Evolutionary conservation across 2,113 vertebrate genomes (phyloP), one percentile per base, ranked within the genome.

Genomic region (Elgaria multicarinata): DNA sequence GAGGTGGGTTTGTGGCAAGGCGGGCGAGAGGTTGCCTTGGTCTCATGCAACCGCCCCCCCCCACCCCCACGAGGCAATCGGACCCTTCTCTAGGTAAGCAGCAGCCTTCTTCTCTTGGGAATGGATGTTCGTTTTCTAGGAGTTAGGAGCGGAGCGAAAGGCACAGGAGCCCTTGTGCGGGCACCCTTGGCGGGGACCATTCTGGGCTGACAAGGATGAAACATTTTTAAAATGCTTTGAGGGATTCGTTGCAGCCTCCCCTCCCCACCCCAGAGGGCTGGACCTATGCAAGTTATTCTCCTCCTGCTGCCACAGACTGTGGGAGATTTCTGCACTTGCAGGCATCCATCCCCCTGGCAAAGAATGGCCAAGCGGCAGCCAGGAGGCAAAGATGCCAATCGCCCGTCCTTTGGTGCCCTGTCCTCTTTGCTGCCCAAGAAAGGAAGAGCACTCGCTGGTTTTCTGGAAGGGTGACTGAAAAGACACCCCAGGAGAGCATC

Each of bases 31-130:
- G 84, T 16, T 62, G 20, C 71, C 74, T 66, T 28, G 22, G 12
- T 20, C 39, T 42, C 67, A 13, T 28, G 31, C 20, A 6, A n/a
- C n/a, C n/a, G n/a, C n/a, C n/a, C n/a, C n/a, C n/a, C n/a, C n/a
- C n/a, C n/a, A n/a, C n/a, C 39, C 36, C 62, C 46, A 26, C 55
- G 55, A 53, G 44, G 67, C 71, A 24, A 12, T 36, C 16, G n/a
- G 71, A 81, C 83, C 58, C 33, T 55, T 3, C 24, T 69, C 1
- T 36, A 36, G 95, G 94, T 96, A 96, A 96, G 93, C 4, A 69
- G 2, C 87, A 66, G 79, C 86, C 31, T 0, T 39, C 44, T 82
- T 69, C 18, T n/a, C 71, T 58, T 64, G 9, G 10, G 50, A 39
- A 22, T n/a, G 39, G 10, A 62, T 36, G 6, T 10, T 71, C 1